Percentiles rank a stretch among this genome's conserved stretches.
These are phyloP conservation scores for Drosophila mimetica DNA, from an alignment of 2,888 invertebrate species.

Conservation along the genomic window DNA sequence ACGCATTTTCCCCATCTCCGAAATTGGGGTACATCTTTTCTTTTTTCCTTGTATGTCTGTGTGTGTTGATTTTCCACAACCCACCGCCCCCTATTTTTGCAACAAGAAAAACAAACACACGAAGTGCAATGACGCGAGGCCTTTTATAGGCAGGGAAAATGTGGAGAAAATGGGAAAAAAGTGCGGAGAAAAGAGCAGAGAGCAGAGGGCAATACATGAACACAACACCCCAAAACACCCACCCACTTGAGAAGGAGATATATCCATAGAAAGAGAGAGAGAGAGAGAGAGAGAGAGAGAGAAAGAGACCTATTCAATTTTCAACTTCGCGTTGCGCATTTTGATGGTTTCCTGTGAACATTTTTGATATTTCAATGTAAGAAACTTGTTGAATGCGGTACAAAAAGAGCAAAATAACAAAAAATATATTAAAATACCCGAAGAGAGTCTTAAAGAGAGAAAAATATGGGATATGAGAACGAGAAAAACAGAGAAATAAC, in stretches of 20 bases:
- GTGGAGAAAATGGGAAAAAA: conserved; percentile 15
- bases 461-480: background rate
- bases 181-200: conserved; percentile 27
- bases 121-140: conserved; percentile 49
- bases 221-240: conserved; percentile 18
- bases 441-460: conserved; percentile 2
- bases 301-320: conserved; percentile 51
- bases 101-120: conserved; percentile 7
- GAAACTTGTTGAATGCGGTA: conserved; percentile 79
- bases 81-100: conserved; percentile 3
- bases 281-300: conserved; percentile 2
- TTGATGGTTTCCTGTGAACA: conserved; percentile 81
- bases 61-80: conserved; percentile 13
- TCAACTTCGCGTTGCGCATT: conserved; percentile 63
- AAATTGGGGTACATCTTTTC: conserved; percentile 11
- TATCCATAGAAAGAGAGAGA: background rate
- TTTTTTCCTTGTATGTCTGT: background rate
- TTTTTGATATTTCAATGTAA: conserved; percentile 77
- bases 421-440: background rate
- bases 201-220: conserved; percentile 18
- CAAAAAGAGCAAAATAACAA: conserved; percentile 1
- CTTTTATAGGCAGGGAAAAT: conserved; percentile 8
- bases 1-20: conserved; percentile 51
- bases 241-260: conserved; percentile 18
- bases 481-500: background rate